Evolutionary conservation across 1,140 invertebrate genomes (phyloP).

Genomic region (Zophobas atratus): DNA sequence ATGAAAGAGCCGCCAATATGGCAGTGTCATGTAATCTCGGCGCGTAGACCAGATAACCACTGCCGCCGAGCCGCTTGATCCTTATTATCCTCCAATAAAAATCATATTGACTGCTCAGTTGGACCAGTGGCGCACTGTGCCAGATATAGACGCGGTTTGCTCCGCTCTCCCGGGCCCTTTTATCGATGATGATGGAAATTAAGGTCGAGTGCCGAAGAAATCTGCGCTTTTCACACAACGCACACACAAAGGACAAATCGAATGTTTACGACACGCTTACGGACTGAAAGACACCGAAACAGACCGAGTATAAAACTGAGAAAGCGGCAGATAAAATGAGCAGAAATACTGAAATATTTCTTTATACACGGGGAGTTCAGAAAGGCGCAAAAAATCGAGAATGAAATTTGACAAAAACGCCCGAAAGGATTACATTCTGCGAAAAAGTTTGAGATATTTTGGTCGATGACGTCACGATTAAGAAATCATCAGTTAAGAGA

Average conservation of each 20-base stretch:
- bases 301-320: too few relatives aligned
- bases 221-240: constrained; percentile 4
- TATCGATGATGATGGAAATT: constrained; percentile 45
- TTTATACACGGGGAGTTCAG: too few relatives aligned
- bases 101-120: constrained; percentile 49
- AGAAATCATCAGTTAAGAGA: too few relatives aligned
- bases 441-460: too few relatives aligned
- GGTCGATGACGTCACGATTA: too few relatives aligned
- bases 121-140: constrained; percentile 46
- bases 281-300: too few relatives aligned
- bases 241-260: neutral
- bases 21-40: constrained; percentile 52
- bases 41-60: constrained; percentile 23
- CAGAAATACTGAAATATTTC: too few relatives aligned
- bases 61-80: constrained; percentile 36
- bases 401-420: too few relatives aligned
- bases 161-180: neutral
- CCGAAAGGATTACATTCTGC: too few relatives aligned
- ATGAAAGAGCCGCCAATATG: constrained; percentile 53
- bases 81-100: constrained; percentile 55
- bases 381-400: too few relatives aligned
- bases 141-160: constrained; percentile 17
- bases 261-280: neutral
- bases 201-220: constrained; percentile 36
- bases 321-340: too few relatives aligned